Evolutionary conservation across 1,140 invertebrate species (phyloP).

Genomic region (Drosophila azteca): DNA sequence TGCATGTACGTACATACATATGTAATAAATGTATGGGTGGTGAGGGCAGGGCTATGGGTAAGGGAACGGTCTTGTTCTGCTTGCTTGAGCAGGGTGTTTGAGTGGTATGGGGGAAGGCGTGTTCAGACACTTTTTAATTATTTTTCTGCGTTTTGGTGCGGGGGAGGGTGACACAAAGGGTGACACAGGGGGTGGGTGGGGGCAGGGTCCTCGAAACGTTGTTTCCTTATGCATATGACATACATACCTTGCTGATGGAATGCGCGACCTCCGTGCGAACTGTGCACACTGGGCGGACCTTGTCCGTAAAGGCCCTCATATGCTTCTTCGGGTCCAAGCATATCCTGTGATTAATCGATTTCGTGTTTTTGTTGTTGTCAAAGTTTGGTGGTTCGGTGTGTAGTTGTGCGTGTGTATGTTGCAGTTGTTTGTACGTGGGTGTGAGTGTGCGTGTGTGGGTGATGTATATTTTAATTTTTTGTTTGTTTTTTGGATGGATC

Average conservation of each 20-base stretch:
- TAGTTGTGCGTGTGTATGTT: conserved; percentile 30
- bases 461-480: conserved; percentile 37
- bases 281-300: conserved; percentile 91
- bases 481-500: conserved; percentile 65
- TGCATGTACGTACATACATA: no score
- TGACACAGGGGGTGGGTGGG: neutral
- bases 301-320: conserved; percentile 96
- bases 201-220: conserved; percentile 2
- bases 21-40: no score
- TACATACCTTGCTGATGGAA: conserved; percentile 91
- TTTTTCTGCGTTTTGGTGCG: conserved; percentile 21
- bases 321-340: conserved; percentile 95
- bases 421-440: conserved; percentile 25
- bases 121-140: neutral
- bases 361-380: conserved; percentile 38
- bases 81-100: neutral
- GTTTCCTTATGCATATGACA: conserved; percentile 48
- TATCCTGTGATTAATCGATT: conserved; percentile 87
- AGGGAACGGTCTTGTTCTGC: conserved; percentile 15
- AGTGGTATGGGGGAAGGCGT: no score
- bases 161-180: neutral
- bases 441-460: conserved; percentile 24
- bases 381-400: conserved; percentile 25
- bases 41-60: neutral
- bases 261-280: conserved; percentile 89